Conservation (phyloP, 2,113 vertebrate species). For the Hepsetus odoe region DNA sequence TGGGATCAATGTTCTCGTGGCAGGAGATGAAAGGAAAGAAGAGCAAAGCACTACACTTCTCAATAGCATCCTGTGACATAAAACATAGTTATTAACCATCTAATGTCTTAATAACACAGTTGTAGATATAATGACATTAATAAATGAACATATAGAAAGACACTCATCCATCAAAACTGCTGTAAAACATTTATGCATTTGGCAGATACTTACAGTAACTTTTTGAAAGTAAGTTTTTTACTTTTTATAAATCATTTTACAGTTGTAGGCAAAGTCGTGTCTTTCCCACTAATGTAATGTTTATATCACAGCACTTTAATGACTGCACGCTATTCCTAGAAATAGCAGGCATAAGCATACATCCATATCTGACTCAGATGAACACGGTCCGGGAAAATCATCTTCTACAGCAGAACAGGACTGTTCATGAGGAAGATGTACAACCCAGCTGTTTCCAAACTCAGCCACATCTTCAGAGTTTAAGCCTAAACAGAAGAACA, state of each 20-base stretch:
- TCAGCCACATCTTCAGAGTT: slow-evolving; percentile 85
- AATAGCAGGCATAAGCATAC: slow-evolving; percentile 69
- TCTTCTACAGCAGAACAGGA: slow-evolving; percentile 82
- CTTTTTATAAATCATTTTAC: too few species aligned
- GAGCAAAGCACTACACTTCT: slow-evolving; percentile 94
- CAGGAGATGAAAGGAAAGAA: slow-evolving; percentile 97
- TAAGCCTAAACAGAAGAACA: slow-evolving; percentile 62
- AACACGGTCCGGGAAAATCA: slow-evolving; percentile 90
- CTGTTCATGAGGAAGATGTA: slow-evolving; percentile 82
- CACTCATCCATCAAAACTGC: background rate
- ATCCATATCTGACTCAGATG: slow-evolving; percentile 85
- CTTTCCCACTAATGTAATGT: too few species aligned
- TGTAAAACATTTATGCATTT: background rate
- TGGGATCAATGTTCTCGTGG: slow-evolving; percentile 94
- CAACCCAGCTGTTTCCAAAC: slow-evolving; percentile 93
- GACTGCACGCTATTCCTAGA: background rate
- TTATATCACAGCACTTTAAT: too few species aligned
- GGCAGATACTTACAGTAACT: too few species aligned
- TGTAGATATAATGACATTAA: slow-evolving; percentile 22
- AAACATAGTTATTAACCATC: slow-evolving; percentile 1
- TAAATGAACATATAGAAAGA: background rate
- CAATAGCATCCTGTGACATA: slow-evolving; percentile 83
- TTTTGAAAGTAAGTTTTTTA: too few species aligned
- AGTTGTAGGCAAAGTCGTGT: too few species aligned
- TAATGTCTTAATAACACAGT: slow-evolving; percentile 13